phyloP scores from a whole-genome alignment of 2,113 vertebrate species.

The Rhizomys pruinosus region DNA sequence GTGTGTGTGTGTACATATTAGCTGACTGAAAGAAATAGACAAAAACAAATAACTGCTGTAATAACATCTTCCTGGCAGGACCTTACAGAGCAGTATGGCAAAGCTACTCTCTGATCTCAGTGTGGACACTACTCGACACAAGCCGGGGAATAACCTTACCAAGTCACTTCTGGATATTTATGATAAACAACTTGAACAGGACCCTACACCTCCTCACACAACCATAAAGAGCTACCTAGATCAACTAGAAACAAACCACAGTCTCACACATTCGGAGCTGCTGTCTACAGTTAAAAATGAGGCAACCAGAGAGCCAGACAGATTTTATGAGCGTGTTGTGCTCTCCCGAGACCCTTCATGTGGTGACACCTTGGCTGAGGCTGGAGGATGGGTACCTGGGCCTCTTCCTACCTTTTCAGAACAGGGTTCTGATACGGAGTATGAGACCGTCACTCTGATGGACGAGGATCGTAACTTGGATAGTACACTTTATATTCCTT shows the following conservation, averaged over 20 bases:
- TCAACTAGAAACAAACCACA: conserved; percentile 84
- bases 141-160: conserved; percentile 84
- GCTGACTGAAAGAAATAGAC: background rate
- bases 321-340: conserved; percentile 60
- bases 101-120: conserved; percentile 87
- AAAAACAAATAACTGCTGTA: conserved; percentile 52
- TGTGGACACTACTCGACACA: conserved; percentile 78
- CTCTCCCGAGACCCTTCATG: conserved; percentile 63
- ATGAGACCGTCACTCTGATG: conserved; percentile 76
- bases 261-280: conserved; percentile 64
- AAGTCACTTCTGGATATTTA: conserved; percentile 87
- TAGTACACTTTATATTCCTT: conserved; percentile 85
- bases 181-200: conserved; percentile 85
- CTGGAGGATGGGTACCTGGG: background rate
- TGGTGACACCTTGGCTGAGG: background rate
- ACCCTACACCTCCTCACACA: conserved; percentile 78
- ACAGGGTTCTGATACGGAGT: conserved; percentile 70
- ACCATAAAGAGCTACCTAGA: conserved; percentile 88
- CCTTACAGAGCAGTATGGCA: conserved; percentile 87
- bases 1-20: too few species aligned
- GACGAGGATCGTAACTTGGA: conserved; percentile 79
- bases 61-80: conserved; percentile 84
- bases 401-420: conserved; percentile 27
- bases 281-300: conserved; percentile 42
- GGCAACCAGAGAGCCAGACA: conserved; percentile 48